These are phyloP conservation scores for Nesidiocoris tenuis DNA, from an alignment of 2,888 invertebrate genomes.

Conservation along the genomic window DNA sequence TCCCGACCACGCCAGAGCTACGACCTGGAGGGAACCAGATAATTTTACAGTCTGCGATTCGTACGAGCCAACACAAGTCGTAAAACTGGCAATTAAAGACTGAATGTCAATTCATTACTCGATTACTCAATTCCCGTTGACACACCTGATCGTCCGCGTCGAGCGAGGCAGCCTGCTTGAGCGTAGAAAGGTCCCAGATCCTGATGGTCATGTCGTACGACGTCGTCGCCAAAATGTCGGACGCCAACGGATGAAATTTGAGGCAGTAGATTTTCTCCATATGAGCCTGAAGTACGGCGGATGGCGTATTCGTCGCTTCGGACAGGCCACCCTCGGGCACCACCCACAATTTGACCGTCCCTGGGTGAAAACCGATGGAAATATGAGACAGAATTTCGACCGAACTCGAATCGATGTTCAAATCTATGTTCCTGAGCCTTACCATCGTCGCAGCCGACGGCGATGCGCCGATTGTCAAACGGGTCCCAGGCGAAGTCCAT, in stretches of 20 bases:
- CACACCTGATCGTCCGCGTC: constrained; percentile 56
- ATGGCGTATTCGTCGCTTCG: constrained; percentile 77
- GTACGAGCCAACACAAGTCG: too few relatives aligned
- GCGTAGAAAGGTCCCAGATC: constrained; percentile 76
- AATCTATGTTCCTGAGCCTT: not conserved
- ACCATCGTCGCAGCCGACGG: constrained; percentile 88
- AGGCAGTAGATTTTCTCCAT: constrained; percentile 89
- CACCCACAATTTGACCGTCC: constrained; percentile 72
- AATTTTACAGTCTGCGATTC: too few relatives aligned
- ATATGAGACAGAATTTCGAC: not conserved
- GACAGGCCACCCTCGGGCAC: constrained; percentile 70
- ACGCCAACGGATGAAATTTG: constrained; percentile 85
- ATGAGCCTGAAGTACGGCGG: constrained; percentile 71
- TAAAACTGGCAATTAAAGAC: too few relatives aligned
- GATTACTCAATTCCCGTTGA: too few relatives aligned
- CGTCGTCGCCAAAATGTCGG: constrained; percentile 81
- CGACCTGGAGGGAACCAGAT: constrained; percentile 61
- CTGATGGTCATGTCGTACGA: constrained; percentile 87
- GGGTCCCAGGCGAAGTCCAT: constrained; percentile 96
- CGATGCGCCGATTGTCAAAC: constrained; percentile 74
- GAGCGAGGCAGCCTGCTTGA: constrained; percentile 66
- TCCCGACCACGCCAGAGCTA: constrained; percentile 90
- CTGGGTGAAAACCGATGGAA: not conserved
- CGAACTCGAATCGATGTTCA: not conserved
- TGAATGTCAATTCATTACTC: too few relatives aligned